These are phyloP conservation scores for Cabera pusaria DNA, from an alignment of 2,888 invertebrate species.

Conservation along the genomic window DNA sequence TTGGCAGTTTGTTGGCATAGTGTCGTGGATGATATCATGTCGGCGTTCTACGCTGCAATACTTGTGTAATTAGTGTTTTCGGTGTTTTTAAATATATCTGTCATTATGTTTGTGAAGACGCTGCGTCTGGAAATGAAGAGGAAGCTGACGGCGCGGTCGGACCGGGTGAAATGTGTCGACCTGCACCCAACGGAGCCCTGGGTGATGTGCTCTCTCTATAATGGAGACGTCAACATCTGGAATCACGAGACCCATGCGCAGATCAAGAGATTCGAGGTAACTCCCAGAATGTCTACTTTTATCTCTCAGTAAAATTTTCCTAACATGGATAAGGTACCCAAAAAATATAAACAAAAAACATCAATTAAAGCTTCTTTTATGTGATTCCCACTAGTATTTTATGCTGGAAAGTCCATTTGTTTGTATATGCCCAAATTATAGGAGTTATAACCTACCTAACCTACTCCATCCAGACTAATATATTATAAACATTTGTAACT, in stretches of 20 bases:
- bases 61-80: conserved; percentile 38
- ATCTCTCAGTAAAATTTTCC: too few relatives aligned
- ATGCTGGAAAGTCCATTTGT: too few relatives aligned
- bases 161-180: conserved; percentile 99
- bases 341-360: too few relatives aligned
- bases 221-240: conserved; percentile 99
- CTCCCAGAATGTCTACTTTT: too few relatives aligned
- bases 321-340: too few relatives aligned
- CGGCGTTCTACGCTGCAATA: conserved; percentile 53
- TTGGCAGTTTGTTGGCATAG: conserved; percentile 46
- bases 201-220: conserved; percentile 99
- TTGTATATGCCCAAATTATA: too few relatives aligned
- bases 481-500: too few relatives aligned
- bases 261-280: conserved; percentile 92
- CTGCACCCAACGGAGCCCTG: conserved; percentile 99
- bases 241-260: conserved; percentile 97
- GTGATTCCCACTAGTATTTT: too few relatives aligned
- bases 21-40: conserved; percentile 59
- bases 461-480: too few relatives aligned
- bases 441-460: too few relatives aligned
- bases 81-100: conserved; percentile 32
- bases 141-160: conserved; percentile 98
- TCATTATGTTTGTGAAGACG: conserved; percentile 86
- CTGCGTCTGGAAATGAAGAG: conserved; percentile 98
- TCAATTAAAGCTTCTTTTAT: too few relatives aligned